Evolutionary conservation across 2,888 invertebrate genomes (phyloP).

Genomic region (Quadroppia sp.): DNA sequence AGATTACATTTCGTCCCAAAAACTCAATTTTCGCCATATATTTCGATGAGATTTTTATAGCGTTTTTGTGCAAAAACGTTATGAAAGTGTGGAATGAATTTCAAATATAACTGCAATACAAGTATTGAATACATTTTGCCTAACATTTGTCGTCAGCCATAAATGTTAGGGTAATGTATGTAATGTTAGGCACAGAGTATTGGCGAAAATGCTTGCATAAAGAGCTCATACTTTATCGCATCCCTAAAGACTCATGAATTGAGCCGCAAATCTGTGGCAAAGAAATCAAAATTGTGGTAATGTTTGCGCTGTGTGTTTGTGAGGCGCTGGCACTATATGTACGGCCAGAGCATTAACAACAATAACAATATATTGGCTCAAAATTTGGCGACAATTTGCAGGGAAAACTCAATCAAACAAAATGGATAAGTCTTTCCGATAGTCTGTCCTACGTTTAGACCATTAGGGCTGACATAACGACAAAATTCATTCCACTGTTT

Average conservation of each 20-base stretch:
- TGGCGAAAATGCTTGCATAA: slow-evolving; percentile 19
- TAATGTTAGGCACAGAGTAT: not conserved
- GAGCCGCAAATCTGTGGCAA: slow-evolving; percentile 34
- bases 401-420: slow-evolving; percentile 28
- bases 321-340: not conserved
- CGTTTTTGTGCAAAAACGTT: not conserved
- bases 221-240: slow-evolving; percentile 34
- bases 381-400: not conserved
- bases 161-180: slow-evolving; percentile 23
- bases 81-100: not conserved
- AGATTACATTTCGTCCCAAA: slow-evolving; percentile 4
- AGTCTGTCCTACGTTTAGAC: slow-evolving; percentile 23
- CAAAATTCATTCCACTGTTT: not conserved
- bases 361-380: not conserved
- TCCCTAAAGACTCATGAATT: slow-evolving; percentile 31
- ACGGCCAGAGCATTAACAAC: not conserved
- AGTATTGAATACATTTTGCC: slow-evolving; percentile 26
- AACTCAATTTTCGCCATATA: slow-evolving; percentile 16
- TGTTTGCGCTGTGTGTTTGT: not conserved
- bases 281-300: slow-evolving; percentile 36
- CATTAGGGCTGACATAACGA: slow-evolving; percentile 12
- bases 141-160: slow-evolving; percentile 17
- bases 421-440: slow-evolving; percentile 33
- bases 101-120: not conserved
- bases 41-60: slow-evolving; percentile 14